These are phyloP conservation scores for Lepidurus arcticus DNA, from an alignment of 1,140 invertebrate genomes.

Conservation along the genomic window DNA sequence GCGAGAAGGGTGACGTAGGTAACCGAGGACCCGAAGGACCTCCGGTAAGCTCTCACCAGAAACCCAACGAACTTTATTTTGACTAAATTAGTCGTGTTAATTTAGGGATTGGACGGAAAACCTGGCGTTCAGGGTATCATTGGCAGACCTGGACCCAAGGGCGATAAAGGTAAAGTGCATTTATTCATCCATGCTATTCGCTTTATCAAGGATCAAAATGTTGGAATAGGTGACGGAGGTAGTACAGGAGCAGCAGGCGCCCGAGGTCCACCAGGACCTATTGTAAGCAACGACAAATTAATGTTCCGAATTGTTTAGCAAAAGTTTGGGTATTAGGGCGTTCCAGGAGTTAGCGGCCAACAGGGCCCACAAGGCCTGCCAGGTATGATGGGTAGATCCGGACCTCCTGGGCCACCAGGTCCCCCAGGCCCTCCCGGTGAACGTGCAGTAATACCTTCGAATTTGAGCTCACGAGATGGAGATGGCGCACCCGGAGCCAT, in stretches of 20 bases:
- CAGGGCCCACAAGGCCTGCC: slow-evolving; percentile 43
- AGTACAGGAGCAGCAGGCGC: slow-evolving; percentile 45
- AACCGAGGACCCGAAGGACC: slow-evolving; percentile 42
- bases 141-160: slow-evolving; percentile 45
- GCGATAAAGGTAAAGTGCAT: slow-evolving; percentile 38
- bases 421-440: slow-evolving; percentile 44
- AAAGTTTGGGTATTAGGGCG: slow-evolving; percentile 40
- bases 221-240: slow-evolving; percentile 46
- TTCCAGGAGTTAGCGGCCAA: slow-evolving; percentile 45
- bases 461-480: slow-evolving; percentile 34
- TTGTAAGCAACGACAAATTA: slow-evolving; percentile 37
- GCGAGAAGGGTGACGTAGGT: slow-evolving; percentile 43
- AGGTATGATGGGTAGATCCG: slow-evolving; percentile 33
- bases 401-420: slow-evolving; percentile 42
- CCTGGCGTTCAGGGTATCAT: slow-evolving; percentile 40
- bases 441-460: slow-evolving; percentile 36
- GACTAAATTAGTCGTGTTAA: slow-evolving; percentile 5
- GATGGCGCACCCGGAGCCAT: slow-evolving; percentile 43
- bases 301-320: not conserved
- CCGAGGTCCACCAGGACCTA: slow-evolving; percentile 43
- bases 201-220: not conserved
- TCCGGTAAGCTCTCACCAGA: slow-evolving; percentile 34
- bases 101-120: slow-evolving; percentile 38
- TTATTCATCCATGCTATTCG: not conserved
- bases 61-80: no score